Evolutionary conservation across 2,113 vertebrate genomes (phyloP), one percentile per base, ranked within the genome.

Genomic region (Barbus barbus): DNA sequence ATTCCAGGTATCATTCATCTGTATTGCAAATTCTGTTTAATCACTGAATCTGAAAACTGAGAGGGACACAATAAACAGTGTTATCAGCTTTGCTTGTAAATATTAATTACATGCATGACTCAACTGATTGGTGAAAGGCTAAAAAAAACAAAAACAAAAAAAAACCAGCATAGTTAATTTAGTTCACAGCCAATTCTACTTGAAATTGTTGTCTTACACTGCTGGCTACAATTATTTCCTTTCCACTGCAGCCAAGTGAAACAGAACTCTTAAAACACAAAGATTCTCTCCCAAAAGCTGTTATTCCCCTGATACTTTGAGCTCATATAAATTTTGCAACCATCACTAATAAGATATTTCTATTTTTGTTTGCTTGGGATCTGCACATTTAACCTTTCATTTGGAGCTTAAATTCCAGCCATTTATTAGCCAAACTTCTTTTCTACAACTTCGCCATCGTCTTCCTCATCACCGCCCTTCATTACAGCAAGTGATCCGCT

Each of bases 321-420:
- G 67, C 14, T 63, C 60, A 12, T 71, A 46, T 12, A 73, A 28
- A 73, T 73, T n/a, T 44, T 16, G 36, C 71, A 75, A 22, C 46
- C 44, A 31, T 51, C 1, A 48, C 46, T 75, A 75, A 51, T 20
- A 75, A 28, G 24, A 51, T 56, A 58, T 36, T 60, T 77, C 28
- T 77, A 33, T 77, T 31, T 51, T 48, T 36, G 26, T 60, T 26
- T 31, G 8, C 73, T 75, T 28, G 26, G 24, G 7, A 51, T 48
- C n/a, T 24, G 71, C 67, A 72, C 67, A 56, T 82, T 60, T 65
- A 22, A 26, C 38, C 41, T 72, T 73, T 76, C 28, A 33, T 83
- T 77, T 51, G 61, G 24, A 77, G 38, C 53, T 26, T 41, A 48
- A 72, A 48, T 60, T 75, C 36, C 56, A 65, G 74, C 44, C 44